Conservation (phyloP, 2,888 invertebrate genomes). For the Quadroppia sp. region DNA sequence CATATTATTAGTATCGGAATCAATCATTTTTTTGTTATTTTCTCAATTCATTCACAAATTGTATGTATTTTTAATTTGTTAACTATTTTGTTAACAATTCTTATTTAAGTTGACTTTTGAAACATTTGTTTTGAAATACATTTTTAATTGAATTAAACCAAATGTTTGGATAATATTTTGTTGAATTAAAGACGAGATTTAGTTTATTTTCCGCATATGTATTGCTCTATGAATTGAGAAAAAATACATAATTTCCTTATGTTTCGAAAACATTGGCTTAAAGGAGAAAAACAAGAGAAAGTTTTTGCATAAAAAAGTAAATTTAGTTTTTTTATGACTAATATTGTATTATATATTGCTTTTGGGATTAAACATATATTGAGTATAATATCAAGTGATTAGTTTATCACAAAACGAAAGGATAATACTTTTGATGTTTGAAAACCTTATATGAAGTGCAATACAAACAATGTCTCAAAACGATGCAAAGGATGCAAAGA, state of each 20-base stretch:
- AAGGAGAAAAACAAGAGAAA: background rate
- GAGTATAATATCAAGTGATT: background rate
- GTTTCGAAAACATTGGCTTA: background rate
- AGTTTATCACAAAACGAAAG: background rate
- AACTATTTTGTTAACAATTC: background rate
- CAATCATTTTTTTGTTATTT: constrained; percentile 2
- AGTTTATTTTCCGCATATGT: background rate
- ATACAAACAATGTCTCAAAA: constrained; percentile 3
- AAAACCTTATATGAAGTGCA: constrained; percentile 22
- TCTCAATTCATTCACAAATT: background rate
- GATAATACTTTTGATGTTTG: background rate
- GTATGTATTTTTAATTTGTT: background rate
- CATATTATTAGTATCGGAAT: constrained; percentile 31
- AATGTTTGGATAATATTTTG: background rate
- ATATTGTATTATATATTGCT: background rate
- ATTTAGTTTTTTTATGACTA: background rate
- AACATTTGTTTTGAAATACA: background rate
- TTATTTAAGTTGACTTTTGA: background rate
- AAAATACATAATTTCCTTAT: constrained; percentile 25
- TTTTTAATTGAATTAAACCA: background rate
- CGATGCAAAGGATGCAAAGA: constrained; percentile 27
- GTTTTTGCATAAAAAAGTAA: background rate
- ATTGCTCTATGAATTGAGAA: constrained; percentile 16
- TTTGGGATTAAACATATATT: background rate
- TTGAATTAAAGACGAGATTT: constrained; percentile 2